Percentiles rank a stretch among this genome's conserved stretches.
Conservation (phyloP, 2,888 invertebrate species). For the Argynnis bischoffii region DNA sequence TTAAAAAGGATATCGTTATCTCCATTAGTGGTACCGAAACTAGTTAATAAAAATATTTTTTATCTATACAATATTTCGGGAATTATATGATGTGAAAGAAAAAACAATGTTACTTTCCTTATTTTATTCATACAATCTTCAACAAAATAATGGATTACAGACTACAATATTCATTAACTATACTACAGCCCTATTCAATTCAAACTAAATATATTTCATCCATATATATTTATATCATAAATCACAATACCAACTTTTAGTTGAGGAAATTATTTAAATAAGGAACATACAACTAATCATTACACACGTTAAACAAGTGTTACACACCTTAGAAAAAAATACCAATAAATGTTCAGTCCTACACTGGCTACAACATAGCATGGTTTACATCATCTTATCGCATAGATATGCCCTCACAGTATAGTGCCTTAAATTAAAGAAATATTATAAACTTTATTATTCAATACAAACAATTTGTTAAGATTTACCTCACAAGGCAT, state of each 20-base stretch:
- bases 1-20: no score
- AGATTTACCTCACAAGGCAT: not conserved
- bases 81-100: slow-evolving; percentile 22
- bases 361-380: slow-evolving; percentile 6
- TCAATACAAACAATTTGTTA: no score
- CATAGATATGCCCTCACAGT: not conserved
- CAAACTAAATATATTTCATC: slow-evolving; percentile 72
- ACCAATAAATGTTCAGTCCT: slow-evolving; percentile 26
- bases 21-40: no score
- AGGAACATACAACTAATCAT: slow-evolving; percentile 52
- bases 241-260: slow-evolving; percentile 81
- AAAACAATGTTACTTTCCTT: slow-evolving; percentile 58
- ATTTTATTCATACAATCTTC: slow-evolving; percentile 79
- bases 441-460: not conserved
- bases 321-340: slow-evolving; percentile 46
- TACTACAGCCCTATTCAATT: slow-evolving; percentile 69
- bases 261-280: slow-evolving; percentile 63
- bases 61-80: no score
- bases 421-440: not conserved
- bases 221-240: slow-evolving; percentile 67
- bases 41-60: no score
- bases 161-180: slow-evolving; percentile 72
- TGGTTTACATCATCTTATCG: not conserved
- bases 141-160: slow-evolving; percentile 72
- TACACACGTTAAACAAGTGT: slow-evolving; percentile 46